These are phyloP conservation scores for Bradysia coprophila DNA, from an alignment of 1,140 invertebrate genomes.

Conservation along the genomic window DNA sequence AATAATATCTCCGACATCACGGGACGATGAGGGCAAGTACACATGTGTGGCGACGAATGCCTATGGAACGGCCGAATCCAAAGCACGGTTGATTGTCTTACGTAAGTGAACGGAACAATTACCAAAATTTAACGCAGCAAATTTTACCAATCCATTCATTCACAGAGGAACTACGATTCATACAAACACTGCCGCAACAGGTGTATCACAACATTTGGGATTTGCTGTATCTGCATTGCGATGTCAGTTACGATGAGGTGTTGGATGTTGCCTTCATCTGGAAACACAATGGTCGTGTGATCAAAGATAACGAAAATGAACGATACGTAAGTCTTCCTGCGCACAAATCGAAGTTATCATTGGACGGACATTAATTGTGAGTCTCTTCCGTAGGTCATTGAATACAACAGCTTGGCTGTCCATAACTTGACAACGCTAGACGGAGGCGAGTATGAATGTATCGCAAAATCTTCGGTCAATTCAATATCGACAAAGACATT, in stretches of 20 bases:
- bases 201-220: conserved; percentile 47
- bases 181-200: conserved; percentile 40
- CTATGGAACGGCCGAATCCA: conserved; percentile 60
- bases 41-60: conserved; percentile 74
- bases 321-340: conserved; percentile 21
- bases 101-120: conserved; percentile 31
- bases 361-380: neutral
- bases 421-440: conserved; percentile 69
- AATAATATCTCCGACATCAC: conserved; percentile 67
- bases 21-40: conserved; percentile 76
- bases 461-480: conserved; percentile 73
- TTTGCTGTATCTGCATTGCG: conserved; percentile 57
- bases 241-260: conserved; percentile 58
- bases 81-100: conserved; percentile 67
- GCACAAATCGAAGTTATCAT: neutral
- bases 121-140: neutral
- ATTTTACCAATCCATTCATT: neutral
- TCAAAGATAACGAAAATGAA: conserved; percentile 41
- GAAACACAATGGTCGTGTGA: conserved; percentile 69
- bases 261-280: conserved; percentile 80
- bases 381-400: conserved; percentile 26
- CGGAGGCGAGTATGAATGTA: conserved; percentile 74
- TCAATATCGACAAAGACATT: conserved; percentile 48
- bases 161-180: conserved; percentile 44
- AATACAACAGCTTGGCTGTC: conserved; percentile 57